A percentile compares a stretch with the other conserved stretches of the same genome.
Conservation (phyloP, 2,888 invertebrate species). For the Pristionchus mayeri region DNA sequence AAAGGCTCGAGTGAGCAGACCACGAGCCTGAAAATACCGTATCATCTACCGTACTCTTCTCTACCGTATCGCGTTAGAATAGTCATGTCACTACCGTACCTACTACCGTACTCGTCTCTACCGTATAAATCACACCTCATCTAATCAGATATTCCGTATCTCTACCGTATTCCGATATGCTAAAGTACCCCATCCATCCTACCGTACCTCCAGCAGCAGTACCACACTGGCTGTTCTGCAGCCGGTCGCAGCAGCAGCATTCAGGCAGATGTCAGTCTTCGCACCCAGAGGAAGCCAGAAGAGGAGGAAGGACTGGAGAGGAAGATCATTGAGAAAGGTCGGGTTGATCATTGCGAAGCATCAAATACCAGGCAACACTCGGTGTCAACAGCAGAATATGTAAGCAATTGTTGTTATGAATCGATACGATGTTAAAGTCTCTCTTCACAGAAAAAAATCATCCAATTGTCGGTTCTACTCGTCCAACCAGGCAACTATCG, state of each 20-base stretch:
- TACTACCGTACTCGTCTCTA: not conserved
- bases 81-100: too few relatives aligned
- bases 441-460: too few relatives aligned
- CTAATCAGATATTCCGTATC: not conserved
- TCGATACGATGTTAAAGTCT: too few relatives aligned
- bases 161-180: too few relatives aligned
- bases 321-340: not conserved
- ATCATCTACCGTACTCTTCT: not conserved
- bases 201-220: conserved; percentile 43
- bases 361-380: too few relatives aligned
- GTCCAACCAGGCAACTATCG: too few relatives aligned
- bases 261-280: conserved; percentile 67
- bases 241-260: conserved; percentile 57
- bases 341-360: too few relatives aligned
- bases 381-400: too few relatives aligned
- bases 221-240: not conserved
- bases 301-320: conserved; percentile 54
- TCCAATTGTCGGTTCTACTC: too few relatives aligned
- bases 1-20: conserved; percentile 63
- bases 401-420: too few relatives aligned
- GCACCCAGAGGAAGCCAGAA: conserved; percentile 71
- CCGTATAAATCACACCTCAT: not conserved
- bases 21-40: conserved; percentile 56
- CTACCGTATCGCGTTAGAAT: too few relatives aligned
- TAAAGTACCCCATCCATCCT: not conserved